Evolutionary conservation across 1,140 invertebrate genomes (phyloP), one percentile per base, ranked within the genome.

Genomic region (Luehdorfia chinensis): DNA sequence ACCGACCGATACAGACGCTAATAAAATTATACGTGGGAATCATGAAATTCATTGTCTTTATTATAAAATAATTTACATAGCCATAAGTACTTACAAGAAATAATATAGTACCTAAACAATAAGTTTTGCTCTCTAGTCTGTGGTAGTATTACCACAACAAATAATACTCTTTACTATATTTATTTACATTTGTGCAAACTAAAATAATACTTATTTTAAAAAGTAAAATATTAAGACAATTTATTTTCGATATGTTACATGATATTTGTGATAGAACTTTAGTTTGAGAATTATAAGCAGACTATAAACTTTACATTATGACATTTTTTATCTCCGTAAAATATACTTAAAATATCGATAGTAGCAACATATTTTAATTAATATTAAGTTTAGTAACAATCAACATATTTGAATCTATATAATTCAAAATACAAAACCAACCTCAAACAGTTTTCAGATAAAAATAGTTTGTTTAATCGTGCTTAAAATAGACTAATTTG

Each of bases 111-210:
- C 39, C 39, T 43, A 41, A 4, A 1, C 6, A 41, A 41, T 28
- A 28, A 18, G 9, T 43, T 30, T 14, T 43, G 8, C 9, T 16
- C 33, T 21, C 5, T 19, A 36, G 5, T 15, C 16, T 14, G 23
- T 43, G 13, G 9, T 30, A 3, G 7, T 41, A 11, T n/a, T 6
- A 43, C 39, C 39, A 30, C 25, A 2, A 15, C 9, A 30, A 16
- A 43, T 28, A 30, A 6, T 30, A 18, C 11, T 18, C 25, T 43
- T 30, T 41, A 41, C 5, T 4, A 28, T 41, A 33, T 49, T 47
- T 49, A 46, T 46, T 46, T 46, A 46, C 44, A 46, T 33, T 46
- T 46, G 30, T 46, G 44, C 44, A 46, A 46, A 30, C 13, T 15
- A 8, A 15, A 13, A 43, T 43, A 28, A 18, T 43, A 43, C 25